A percentile compares a stretch with the other conserved stretches of the same genome.
Evolutionary conservation across 2,888 invertebrate species (phyloP).

Genomic region (Eustalomyia histrio): DNA sequence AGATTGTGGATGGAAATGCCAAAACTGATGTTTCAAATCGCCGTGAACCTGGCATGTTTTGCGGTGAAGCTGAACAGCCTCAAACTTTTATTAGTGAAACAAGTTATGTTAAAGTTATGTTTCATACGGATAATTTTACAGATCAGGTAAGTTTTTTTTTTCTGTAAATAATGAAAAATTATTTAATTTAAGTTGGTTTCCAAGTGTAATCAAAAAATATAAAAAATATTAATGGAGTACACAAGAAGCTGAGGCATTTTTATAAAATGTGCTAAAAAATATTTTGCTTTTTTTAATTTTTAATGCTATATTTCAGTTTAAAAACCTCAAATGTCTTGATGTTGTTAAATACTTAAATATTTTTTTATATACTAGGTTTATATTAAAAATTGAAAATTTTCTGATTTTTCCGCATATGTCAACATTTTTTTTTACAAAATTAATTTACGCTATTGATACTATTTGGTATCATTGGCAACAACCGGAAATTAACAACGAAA

Average conservation of each 20-base stretch:
- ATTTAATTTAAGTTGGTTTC: no score
- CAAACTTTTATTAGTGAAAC: slow-evolving; percentile 97
- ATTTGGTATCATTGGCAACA: slow-evolving; percentile 18
- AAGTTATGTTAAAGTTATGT: slow-evolving; percentile 93
- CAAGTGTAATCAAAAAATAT: no score
- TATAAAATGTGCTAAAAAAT: no score
- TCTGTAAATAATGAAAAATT: background rate
- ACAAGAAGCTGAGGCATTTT: no score
- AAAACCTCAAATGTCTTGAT: no score
- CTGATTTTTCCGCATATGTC: background rate
- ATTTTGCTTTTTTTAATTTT: no score
- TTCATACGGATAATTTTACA: slow-evolving; percentile 95
- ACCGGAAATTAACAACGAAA: slow-evolving; percentile 48
- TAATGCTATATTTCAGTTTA: no score
- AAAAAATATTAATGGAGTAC: no score
- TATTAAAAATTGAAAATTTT: background rate
- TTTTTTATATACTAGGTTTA: no score
- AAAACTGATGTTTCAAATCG: slow-evolving; percentile 93
- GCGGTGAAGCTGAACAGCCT: slow-evolving; percentile 95
- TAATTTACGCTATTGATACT: slow-evolving; percentile 21
- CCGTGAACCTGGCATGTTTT: slow-evolving; percentile 93
- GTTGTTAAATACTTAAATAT: background rate
- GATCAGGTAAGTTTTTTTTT: slow-evolving; percentile 84
- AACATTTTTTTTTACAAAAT: slow-evolving; percentile 14
- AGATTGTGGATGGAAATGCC: slow-evolving; percentile 95